Base-by-base conservation (phyloP, 1,140 invertebrate species). In the Papilio polyxenes region DNA sequence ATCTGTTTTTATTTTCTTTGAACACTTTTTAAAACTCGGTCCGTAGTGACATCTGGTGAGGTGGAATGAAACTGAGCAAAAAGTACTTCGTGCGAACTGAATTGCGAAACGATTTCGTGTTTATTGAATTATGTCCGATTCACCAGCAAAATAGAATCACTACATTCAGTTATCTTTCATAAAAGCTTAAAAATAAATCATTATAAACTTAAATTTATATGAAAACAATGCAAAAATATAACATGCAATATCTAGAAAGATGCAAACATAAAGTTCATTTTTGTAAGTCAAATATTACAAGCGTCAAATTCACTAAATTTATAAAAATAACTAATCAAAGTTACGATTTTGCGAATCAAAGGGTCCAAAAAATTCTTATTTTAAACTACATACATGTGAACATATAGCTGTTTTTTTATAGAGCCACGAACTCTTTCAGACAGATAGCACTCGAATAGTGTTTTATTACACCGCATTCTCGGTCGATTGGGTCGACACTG, bases 81-180 rank as follows among this genome's bases (percentile, higher is more conserved):
- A 69, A 69, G 23, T 31, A 69, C 23, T 31, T 10, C 10, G 9
- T 69, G 20, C 23, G 23, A 69, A 69, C 23, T 69, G 23, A 69
- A 69, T 69, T 69, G 62, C 3, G 23, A 31, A 69, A 69, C 23
- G 23, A 69, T 69, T 69, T 69, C 62, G 15, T 69, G 62, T 31
- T 69, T 69, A 69, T 69, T 69, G 23, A 69, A 69, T 69, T 69
- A 69, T 37, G 9, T 69, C 62, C 62, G 62, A 69, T 31, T 69
- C 62, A 69, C 23, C 23, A 69, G 11, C 62, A 23, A 69, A 69
- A 13, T 37, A 10, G 4, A 69, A 31, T 1, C 10, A 13, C 9
- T 13, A 31, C 23, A 69, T 69, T 69, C 31, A 31, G 3, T 69
- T 69, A 69, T 31, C 8, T 13, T 62, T 23, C 6, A 4, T 59